Conservation (phyloP, 2,888 invertebrate genomes). For the Cabera pusaria region DNA sequence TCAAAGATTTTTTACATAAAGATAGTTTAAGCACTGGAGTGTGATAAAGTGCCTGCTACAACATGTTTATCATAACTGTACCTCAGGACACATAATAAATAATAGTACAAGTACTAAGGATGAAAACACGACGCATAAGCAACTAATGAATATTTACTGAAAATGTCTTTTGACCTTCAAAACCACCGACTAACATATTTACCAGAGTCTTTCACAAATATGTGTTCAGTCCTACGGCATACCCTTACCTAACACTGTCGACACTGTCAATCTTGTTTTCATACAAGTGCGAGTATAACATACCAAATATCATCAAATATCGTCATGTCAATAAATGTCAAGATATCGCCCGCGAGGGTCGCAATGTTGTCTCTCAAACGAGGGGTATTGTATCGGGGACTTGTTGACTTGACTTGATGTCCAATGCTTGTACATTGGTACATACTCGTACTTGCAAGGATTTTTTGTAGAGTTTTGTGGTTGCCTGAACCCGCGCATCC, state of each 20-base stretch:
- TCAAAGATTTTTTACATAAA: too few relatives aligned
- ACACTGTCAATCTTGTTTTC: conserved; percentile 31
- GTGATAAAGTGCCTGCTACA: too few relatives aligned
- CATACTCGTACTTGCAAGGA: too few relatives aligned
- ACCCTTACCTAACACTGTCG: conserved; percentile 15
- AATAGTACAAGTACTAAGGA: too few relatives aligned
- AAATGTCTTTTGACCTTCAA: background rate
- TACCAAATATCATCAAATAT: conserved; percentile 37
- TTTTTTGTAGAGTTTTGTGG: too few relatives aligned
- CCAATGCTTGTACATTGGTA: conserved; percentile 5
- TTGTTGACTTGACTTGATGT: too few relatives aligned
- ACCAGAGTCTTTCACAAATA: conserved; percentile 18
- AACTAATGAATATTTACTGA: background rate
- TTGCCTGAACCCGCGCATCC: too few relatives aligned
- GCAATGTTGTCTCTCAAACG: conserved; percentile 48
- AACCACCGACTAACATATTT: conserved; percentile 7
- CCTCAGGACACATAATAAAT: too few relatives aligned
- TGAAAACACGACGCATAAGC: too few relatives aligned
- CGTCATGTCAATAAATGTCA: conserved; percentile 41
- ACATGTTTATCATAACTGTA: too few relatives aligned
- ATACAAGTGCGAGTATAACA: conserved; percentile 26
- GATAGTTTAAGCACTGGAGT: too few relatives aligned
- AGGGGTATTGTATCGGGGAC: conserved; percentile 12
- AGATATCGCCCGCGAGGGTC: conserved; percentile 37
- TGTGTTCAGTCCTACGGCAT: conserved; percentile 9